Percentiles rank a stretch among this genome's conserved stretches.
Evolutionary conservation across 2,113 vertebrate species (phyloP).

Genomic region (Ictalurus furcatus): DNA sequence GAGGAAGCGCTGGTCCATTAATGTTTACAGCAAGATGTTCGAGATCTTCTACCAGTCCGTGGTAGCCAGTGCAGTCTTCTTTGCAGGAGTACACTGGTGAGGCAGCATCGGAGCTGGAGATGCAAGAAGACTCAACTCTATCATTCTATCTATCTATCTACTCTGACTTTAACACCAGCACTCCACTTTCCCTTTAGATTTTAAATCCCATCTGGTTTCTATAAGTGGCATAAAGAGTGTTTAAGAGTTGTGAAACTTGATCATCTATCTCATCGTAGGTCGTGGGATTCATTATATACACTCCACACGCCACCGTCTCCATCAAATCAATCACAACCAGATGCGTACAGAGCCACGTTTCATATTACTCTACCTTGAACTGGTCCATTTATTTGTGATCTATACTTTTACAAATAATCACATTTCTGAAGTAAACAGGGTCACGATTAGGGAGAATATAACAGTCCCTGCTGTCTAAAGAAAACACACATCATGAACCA

Average conservation of each 20-base stretch:
- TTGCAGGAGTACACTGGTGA: no score
- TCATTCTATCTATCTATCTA: no score
- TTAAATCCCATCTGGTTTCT: not conserved
- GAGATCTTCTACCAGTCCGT: no score
- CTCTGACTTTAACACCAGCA: not conserved
- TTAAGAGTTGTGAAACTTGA: not conserved
- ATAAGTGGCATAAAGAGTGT: not conserved
- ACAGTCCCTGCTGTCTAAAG: no score
- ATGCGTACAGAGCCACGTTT: not conserved
- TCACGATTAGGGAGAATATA: not conserved
- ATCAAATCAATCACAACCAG: not conserved
- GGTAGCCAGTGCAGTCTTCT: no score
- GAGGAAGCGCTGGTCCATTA: no score
- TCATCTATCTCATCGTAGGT: not conserved
- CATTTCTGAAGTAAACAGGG: not conserved
- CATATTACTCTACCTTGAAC: not conserved
- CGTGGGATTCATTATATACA: not conserved
- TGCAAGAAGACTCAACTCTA: no score
- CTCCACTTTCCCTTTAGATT: not conserved
- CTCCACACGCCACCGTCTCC: not conserved
- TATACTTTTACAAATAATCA: not conserved
- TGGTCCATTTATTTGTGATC: not conserved
- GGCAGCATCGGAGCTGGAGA: no score
- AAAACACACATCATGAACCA: not conserved
- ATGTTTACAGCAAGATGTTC: no score